Evolutionary conservation across 2,797 vertebrate genomes (phyloP), one percentile per base, ranked within the genome.

Genomic region (Rhynchonycteris naso): DNA sequence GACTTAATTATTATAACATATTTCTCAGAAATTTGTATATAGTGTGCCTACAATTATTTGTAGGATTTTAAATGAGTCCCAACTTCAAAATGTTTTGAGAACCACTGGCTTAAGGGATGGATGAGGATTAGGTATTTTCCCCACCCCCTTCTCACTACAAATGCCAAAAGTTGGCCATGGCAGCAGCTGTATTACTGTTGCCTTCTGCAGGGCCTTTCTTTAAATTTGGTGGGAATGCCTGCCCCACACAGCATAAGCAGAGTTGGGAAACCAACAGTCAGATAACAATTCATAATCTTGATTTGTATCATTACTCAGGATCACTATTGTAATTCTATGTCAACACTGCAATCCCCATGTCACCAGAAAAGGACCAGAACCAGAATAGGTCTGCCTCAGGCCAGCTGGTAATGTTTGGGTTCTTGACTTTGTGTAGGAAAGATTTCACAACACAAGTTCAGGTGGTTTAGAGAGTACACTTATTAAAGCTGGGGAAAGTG

Each of bases 261-360:
- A 92, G 8, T 61, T 66, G 66, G 71, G 58, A 93, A 85, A 65
- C 65, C 66, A 95, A 87, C 15, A 93, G 71, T 38, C 35, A 74
- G 61, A 16, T 63, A 71, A 69, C 7, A 78, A 16, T 74, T 72
- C 65, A 76, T 72, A 58, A 93, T 58, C 28, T 90, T 84, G 28
- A n/a, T 80, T 85, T 91, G 88, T 68, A 28, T 22, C 38, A 89
- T 43, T 80, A 82, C 35, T 79, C 50, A 86, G 68, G 71, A 76
- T 72, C 8, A 19, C 52, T 56, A 24, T 50, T 56, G 13, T 76
- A 76, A 76, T 54, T 21, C 30, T 56, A 33, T 22, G 30, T 54
- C n/a, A 33, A 19, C 74, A 56, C n/a, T n/a, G 54, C 30, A 56
- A 56, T 9, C 74, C 21, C 74, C 66, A 24, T 11, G 66, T 69